phyloP scores from a whole-genome alignment of 2,113 vertebrate genomes.

The Poeciliopsis prolifica region DNA sequence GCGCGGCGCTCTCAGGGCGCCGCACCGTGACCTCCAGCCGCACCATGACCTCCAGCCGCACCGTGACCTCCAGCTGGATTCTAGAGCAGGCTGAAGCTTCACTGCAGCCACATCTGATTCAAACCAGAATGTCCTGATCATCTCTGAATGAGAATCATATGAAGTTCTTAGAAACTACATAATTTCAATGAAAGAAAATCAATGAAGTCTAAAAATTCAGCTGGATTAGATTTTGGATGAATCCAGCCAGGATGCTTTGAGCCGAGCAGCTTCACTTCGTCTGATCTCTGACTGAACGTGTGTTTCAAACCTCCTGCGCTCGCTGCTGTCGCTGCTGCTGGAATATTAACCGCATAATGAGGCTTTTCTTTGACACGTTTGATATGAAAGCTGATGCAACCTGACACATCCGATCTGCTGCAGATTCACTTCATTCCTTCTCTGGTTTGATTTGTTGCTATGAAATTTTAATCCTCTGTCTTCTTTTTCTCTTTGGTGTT shows the following conservation, averaged over 20 bases:
- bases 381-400: background rate
- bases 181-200: no score
- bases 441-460: no score
- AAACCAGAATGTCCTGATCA: no score
- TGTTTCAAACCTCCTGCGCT: background rate
- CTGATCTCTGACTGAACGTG: background rate
- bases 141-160: no score
- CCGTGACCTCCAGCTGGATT: slow-evolving; percentile 44
- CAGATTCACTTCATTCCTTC: no score
- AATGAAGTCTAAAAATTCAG: no score
- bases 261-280: background rate
- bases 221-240: no score
- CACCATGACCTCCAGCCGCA: slow-evolving; percentile 16
- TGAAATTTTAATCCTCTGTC: no score
- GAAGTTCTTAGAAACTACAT: no score
- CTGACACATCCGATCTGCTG: background rate
- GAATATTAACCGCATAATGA: background rate
- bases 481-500: no score
- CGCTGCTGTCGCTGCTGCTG: no score
- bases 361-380: background rate
- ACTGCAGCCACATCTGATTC: background rate
- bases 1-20: slow-evolving; percentile 7
- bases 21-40: background rate
- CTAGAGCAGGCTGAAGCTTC: background rate
- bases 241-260: background rate